phyloP scores from a whole-genome alignment of 2,888 invertebrate genomes.

The Platycheirus albimanus region DNA sequence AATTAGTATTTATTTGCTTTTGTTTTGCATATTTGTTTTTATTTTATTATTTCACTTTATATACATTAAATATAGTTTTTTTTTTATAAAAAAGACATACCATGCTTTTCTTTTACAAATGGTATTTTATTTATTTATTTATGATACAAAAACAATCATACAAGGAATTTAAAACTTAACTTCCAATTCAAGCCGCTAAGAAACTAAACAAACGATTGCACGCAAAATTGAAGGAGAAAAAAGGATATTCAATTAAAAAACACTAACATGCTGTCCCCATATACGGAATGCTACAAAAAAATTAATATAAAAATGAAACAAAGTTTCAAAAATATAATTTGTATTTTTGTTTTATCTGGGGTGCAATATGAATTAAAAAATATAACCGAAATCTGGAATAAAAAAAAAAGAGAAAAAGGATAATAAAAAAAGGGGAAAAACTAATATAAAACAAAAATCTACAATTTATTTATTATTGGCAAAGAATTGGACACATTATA shows the following conservation, averaged over 20 bases:
- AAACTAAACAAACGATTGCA: background rate
- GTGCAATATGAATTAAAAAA: background rate
- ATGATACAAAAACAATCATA: conserved; percentile 33
- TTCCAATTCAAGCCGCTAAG: background rate
- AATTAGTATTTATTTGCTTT: conserved; percentile 32
- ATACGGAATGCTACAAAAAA: conserved; percentile 2
- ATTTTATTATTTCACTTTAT: conserved; percentile 34
- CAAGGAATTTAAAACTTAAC: background rate
- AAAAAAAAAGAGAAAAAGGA: background rate
- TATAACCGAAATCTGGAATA: background rate
- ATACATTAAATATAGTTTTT: conserved; percentile 46
- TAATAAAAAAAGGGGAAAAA: background rate
- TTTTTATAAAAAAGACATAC: conserved; percentile 32
- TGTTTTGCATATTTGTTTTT: conserved; percentile 1
- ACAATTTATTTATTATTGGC: conserved; percentile 13
- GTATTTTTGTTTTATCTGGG: background rate
- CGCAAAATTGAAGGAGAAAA: background rate
- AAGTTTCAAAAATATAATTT: background rate
- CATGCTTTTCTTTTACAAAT: conserved; percentile 3
- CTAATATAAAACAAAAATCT: conserved; percentile 8
- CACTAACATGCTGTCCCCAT: background rate
- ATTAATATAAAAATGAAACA: too few species aligned
- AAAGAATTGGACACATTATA: conserved; percentile 33
- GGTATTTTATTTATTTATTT: conserved; percentile 15
- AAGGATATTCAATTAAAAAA: background rate